Conservation (phyloP, 2,888 invertebrate genomes). For the Gryllus longicercus region DNA sequence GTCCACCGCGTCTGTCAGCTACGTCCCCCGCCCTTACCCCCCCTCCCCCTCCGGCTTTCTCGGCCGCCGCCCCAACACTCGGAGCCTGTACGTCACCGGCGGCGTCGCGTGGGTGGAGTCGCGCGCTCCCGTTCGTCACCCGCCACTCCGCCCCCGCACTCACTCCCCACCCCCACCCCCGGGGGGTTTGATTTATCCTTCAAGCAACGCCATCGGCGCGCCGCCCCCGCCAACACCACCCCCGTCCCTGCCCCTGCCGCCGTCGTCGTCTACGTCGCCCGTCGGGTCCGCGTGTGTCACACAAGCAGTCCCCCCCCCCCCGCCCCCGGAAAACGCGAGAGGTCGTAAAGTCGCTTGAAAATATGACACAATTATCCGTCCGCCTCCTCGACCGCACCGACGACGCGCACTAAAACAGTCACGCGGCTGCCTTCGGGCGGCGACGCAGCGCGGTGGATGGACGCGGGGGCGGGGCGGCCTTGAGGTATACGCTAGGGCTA, state of each 20-base stretch:
- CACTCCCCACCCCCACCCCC: background rate
- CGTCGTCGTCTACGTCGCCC: no score
- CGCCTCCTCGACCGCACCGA: background rate
- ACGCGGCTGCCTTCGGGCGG: background rate
- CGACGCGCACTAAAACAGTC: background rate
- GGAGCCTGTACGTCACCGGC: no score
- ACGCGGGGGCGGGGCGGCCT: background rate
- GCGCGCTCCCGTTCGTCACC: no score
- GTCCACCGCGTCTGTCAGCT: no score
- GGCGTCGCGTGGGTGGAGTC: no score
- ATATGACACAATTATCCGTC: slow-evolving; percentile 1
- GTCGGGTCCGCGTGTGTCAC: background rate
- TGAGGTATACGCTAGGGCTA: no score
- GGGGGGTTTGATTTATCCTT: background rate
- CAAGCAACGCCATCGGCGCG: background rate
- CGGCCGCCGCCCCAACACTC: no score
- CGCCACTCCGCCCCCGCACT: no score
- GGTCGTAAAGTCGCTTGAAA: slow-evolving; percentile 5
- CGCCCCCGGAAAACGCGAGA: background rate
- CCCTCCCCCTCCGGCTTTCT: no score
- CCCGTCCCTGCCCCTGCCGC: no score
- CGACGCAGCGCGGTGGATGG: background rate
- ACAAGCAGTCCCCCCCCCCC: background rate
- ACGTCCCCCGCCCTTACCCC: no score
- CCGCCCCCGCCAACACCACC: background rate